These are phyloP conservation scores for Atrina japonica DNA, from an alignment of 2,888 invertebrate genomes.

Conservation along the genomic window DNA sequence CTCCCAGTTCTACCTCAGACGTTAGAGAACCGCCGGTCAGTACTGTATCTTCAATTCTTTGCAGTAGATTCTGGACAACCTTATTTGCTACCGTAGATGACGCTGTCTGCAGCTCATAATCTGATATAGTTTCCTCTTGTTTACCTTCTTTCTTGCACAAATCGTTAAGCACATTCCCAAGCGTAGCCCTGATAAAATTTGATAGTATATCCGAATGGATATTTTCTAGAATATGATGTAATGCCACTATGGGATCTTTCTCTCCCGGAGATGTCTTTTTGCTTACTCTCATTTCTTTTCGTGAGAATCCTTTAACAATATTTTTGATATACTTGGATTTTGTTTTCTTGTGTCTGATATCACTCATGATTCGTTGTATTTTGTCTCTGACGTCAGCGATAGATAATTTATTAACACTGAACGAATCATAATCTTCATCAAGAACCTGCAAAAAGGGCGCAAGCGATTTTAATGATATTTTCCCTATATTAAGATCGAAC, in stretches of 20 bases:
- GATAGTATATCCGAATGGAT: conserved; percentile 55
- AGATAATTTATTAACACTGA: not conserved
- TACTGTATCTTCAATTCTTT: conserved; percentile 11
- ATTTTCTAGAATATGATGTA: conserved; percentile 51
- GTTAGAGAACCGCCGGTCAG: conserved; percentile 6
- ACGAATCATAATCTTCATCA: not conserved
- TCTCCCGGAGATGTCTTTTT: not conserved
- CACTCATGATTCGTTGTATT: conserved; percentile 10
- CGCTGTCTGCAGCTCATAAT: conserved; percentile 20
- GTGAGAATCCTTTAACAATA: conserved; percentile 1
- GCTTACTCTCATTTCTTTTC: not conserved
- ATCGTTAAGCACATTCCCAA: conserved; percentile 53
- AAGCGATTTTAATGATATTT: not conserved
- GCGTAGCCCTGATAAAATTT: conserved; percentile 56
- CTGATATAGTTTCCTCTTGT: conserved; percentile 2
- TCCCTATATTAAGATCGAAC: conserved; percentile 7
- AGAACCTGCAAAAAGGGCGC: not conserved
- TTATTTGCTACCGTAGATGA: conserved; percentile 35
- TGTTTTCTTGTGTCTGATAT: conserved; percentile 11
- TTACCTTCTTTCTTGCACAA: conserved; percentile 39
- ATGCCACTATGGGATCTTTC: conserved; percentile 48
- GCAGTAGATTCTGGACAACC: conserved; percentile 31
- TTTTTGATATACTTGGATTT: conserved; percentile 9
- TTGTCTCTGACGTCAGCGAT: not conserved
- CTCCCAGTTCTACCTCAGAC: not conserved